Evolutionary conservation across 2,888 invertebrate species (phyloP).

Genomic region (Elaeidobius kamerunicus): DNA sequence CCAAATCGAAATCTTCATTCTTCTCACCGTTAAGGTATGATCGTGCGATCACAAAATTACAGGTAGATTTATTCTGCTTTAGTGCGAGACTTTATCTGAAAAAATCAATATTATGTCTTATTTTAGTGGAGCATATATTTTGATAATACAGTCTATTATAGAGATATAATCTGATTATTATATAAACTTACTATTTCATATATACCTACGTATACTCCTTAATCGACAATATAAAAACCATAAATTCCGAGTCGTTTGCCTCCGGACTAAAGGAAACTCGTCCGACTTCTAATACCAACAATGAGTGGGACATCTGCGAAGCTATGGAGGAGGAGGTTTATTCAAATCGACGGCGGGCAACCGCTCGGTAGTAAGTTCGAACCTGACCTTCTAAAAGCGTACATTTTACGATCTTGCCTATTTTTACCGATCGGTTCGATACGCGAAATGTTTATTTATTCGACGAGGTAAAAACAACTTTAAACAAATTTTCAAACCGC

Average conservation of each 20-base stretch:
- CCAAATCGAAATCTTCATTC: conserved; percentile 10
- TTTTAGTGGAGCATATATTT: no score
- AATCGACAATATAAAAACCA: no score
- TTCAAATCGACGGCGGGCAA: conserved; percentile 22
- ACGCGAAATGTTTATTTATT: conserved; percentile 27
- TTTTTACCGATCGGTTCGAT: conserved; percentile 25
- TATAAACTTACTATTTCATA: no score
- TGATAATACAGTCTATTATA: no score
- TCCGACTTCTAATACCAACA: conserved; percentile 6
- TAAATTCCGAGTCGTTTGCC: no score
- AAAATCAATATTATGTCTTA: no score
- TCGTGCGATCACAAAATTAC: conserved; percentile 12
- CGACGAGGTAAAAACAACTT: conserved; percentile 15
- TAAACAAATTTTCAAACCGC: conserved; percentile 11
- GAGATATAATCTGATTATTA: no score
- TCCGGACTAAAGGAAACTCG: no score
- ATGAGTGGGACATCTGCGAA: conserved; percentile 21
- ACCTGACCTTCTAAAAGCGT: conserved; percentile 28
- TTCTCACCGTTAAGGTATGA: conserved; percentile 8
- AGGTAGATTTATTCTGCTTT: conserved; percentile 12
- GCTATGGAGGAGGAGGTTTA: conserved; percentile 26
- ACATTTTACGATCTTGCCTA: conserved; percentile 21
- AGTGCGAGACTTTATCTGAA: no score
- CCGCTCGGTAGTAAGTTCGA: conserved; percentile 20
- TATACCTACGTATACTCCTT: no score